Evolutionary conservation across 2,113 vertebrate species (phyloP).

Genomic region (Prinia subflava): DNA sequence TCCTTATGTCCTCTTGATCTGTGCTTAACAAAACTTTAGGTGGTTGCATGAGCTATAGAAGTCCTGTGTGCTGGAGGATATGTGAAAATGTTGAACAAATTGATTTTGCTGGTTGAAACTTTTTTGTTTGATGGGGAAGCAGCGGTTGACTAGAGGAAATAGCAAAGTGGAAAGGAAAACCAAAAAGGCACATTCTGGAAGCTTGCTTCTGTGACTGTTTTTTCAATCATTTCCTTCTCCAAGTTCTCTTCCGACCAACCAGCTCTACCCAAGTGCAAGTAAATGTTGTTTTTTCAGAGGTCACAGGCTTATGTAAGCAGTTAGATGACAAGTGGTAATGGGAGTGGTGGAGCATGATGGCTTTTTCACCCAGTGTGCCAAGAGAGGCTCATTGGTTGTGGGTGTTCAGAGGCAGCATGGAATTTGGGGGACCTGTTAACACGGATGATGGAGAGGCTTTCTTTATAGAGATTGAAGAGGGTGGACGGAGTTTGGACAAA

Average conservation of each 20-base stretch:
- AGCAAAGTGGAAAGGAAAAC: slow-evolving; percentile 43
- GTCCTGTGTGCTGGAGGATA: not conserved
- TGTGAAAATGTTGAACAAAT: not conserved
- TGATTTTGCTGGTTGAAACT: not conserved
- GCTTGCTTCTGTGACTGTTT: slow-evolving; percentile 15
- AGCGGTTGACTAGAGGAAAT: slow-evolving; percentile 31
- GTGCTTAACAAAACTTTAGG: not conserved
- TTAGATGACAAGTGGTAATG: not conserved
- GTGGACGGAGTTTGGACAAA: not conserved
- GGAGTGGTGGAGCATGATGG: not conserved
- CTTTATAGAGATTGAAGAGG: not conserved
- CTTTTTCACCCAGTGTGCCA: not conserved
- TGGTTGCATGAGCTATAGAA: not conserved
- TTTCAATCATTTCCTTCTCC: slow-evolving; percentile 19
- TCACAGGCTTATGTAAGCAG: not conserved
- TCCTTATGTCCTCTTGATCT: not conserved
- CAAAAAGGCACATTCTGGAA: slow-evolving; percentile 17
- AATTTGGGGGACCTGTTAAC: not conserved
- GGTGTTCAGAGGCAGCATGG: not conserved
- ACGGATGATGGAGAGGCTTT: not conserved
- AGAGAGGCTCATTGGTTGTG: not conserved
- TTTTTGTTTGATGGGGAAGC: not conserved
- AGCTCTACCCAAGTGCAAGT: not conserved
- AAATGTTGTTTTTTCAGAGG: slow-evolving; percentile 22
- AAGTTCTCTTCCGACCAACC: slow-evolving; percentile 8